Base-by-base conservation (phyloP, 2,797 vertebrate species). In the Scomberomorus guttatus region DNA sequence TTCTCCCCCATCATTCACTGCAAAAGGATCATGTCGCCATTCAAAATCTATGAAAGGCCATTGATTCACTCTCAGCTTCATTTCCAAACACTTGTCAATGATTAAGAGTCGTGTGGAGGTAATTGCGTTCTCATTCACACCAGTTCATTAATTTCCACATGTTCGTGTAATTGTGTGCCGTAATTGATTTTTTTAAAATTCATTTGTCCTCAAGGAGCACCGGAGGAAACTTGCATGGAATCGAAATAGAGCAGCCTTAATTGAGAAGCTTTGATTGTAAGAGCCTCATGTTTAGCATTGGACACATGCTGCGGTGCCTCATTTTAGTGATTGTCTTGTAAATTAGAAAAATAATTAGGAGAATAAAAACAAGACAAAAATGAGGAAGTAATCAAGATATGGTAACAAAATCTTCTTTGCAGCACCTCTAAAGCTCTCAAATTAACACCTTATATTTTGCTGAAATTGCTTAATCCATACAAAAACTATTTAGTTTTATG, bases 141-240 rank as follows among this genome's bases (percentile, higher is more conserved):
- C 52, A 74, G 22, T 72, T 81, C 72, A 84, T 88, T 83, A 66
- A 75, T 86, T 85, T 89, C 69, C 72, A 66, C 22, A 46, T 32
- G 57, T 62, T 81, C 61, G 32, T 80, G 55, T 88, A 78, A 83
- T 79, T 77, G 72, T 75, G 61, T 44, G 65, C 61, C 22, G 27
- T 64, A 71, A 77, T 82, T 69, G 61, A 75, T 89, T 82, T 83
- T 69, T 72, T 74, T 68, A n/a, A 6, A 69, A 81, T 81, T 72
- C 34, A 77, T 83, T 77, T 59, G 63, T 81, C 65, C 71, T 78
- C 37, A 20, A 58, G 78, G 75, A 66, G 37, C 64, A 15, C 62
- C 27, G 67, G 32, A 39, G 55, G 77, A 79, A 87, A 65, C 66
- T 72, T 32, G 11, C 2, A 18, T 44, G 25, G 57, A 77, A 73